Base-by-base conservation (phyloP, 2,113 vertebrate genomes). In the Atherinomorus stipes region DNA sequence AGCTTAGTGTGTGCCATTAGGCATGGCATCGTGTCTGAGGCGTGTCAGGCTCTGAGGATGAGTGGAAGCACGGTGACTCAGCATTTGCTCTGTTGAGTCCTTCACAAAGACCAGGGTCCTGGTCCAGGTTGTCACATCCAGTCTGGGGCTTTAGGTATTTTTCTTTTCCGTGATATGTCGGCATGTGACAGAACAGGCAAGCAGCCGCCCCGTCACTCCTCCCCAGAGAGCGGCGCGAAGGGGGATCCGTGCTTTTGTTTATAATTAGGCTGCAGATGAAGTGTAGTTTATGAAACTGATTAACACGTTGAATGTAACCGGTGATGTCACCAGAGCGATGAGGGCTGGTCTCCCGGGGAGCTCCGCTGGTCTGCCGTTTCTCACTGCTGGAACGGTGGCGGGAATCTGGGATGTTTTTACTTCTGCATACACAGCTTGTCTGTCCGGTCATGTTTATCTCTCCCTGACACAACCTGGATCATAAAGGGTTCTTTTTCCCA, bases 241-340 rank as follows among this genome's bases (percentile, higher is more conserved):
- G 52, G 63, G 69, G 40, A 21, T 34, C 25, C 3, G 44, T 45
- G 74, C 38, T 47, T 76, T 59, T 67, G 50, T 22, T 37, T 83
- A 23, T 80, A 90, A 90, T 84, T 82, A 87, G 75, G 45, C 54
- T n/a, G 4, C 79, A 80, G 81, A 90, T 86, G 72, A 83, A 72
- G 69, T 81, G 22, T 26, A 63, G 70, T 87, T 88, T 85, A 64
- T 74, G 59, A 76, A 78, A 58, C 70, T 85, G 76, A 85, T 83
- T 69, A 70, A 60, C 79, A 78, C 72, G 73, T 84, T 78, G 69
- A 69, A 54, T 6, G 12, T 65, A n/a, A 18, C 73, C 11, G 58
- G 60, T 56, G 52, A 40, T 61, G 58, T 76, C 26, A 21, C 83
- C 64, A 70, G 52, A 52, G 57, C 44, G 26, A 23, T 1, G 64